Evolutionary conservation across 2,113 vertebrate species (phyloP), one percentile per base, ranked within the genome.

Genomic region (Pitta sordida): DNA sequence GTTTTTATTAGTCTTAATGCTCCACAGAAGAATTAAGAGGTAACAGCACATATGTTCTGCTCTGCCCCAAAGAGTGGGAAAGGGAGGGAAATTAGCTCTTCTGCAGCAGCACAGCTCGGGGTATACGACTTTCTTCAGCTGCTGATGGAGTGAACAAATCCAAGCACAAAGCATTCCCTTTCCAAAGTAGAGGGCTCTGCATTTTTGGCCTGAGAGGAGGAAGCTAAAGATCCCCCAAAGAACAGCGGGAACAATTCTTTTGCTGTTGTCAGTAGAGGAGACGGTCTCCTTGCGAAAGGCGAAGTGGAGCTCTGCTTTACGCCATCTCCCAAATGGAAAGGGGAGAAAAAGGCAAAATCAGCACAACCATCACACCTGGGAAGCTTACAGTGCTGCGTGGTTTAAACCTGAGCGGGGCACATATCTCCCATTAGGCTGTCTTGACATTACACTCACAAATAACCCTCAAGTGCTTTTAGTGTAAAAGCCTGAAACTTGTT

Each of bases 401-500:
- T 73, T 83, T 64, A 48, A 84, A 91, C 62, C 70, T 4, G 69
- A 94, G 24, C 16, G 34, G 93, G 85, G 70, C 85, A 75, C 83
- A 39, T 13, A 10, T 27, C 26, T 93, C 88, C 83, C 81, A 49
- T 88, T 76, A 96, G 88, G 92, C 63, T 36, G 74, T 3, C 34
- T 44, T 87, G 76, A 80, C 92, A 84, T 96, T 77, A 44, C 67
- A 44, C 86, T 93, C 68, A 62, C 96, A 94, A 94, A 91, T 88
- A 67, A 91, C 77, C 95, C 91, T 76, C 78, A 30, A 59, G 92
- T 39, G 95, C 91, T 95, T 95, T 96, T 9, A 44, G 96, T 96
- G 96, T 86, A 95, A 97, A 97, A 91, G 88, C 91, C 95, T 93
- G 69, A 44, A 89, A 94, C 91, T 90, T 83, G 58, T 95, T 96